Percentiles rank a stretch among this genome's conserved stretches.
These are phyloP conservation scores for Parnassius smintheus DNA, from an alignment of 2,888 invertebrate species.

Conservation along the genomic window DNA sequence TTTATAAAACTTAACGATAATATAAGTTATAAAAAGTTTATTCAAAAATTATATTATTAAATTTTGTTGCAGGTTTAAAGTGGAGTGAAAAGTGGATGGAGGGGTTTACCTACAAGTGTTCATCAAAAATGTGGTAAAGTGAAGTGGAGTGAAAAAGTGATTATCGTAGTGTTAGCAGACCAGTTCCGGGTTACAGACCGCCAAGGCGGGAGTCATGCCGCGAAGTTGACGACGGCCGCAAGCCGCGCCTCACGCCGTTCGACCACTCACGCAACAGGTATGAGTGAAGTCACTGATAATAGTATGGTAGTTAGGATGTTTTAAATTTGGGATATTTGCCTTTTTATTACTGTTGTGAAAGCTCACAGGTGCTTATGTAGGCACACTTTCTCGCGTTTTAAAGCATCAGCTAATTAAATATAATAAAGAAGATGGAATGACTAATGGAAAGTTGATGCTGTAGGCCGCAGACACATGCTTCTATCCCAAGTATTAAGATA, in stretches of 20 bases:
- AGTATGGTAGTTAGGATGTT: too few relatives aligned
- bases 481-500: too few relatives aligned
- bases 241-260: conserved; percentile 75
- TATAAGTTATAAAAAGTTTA: not conserved
- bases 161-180: conserved; percentile 36
- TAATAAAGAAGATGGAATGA: too few relatives aligned
- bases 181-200: conserved; percentile 39
- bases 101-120: conserved; percentile 37
- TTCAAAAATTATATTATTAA: conserved; percentile 1
- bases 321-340: too few relatives aligned
- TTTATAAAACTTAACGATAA: too few relatives aligned
- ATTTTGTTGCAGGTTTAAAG: conserved; percentile 61
- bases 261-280: conserved; percentile 62
- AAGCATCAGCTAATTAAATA: too few relatives aligned
- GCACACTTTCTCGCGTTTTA: too few relatives aligned
- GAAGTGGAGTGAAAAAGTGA: conserved; percentile 41
- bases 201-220: conserved; percentile 56
- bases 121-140: conserved; percentile 41
- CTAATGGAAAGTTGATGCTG: too few relatives aligned
- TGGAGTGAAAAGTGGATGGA: conserved; percentile 52
- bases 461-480: too few relatives aligned
- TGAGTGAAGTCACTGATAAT: conserved; percentile 25
- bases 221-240: conserved; percentile 74
- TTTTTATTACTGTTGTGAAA: too few relatives aligned
- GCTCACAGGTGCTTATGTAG: too few relatives aligned